phyloP scores from a whole-genome alignment of 2,113 vertebrate genomes.

The Chionodraco myersi region DNA sequence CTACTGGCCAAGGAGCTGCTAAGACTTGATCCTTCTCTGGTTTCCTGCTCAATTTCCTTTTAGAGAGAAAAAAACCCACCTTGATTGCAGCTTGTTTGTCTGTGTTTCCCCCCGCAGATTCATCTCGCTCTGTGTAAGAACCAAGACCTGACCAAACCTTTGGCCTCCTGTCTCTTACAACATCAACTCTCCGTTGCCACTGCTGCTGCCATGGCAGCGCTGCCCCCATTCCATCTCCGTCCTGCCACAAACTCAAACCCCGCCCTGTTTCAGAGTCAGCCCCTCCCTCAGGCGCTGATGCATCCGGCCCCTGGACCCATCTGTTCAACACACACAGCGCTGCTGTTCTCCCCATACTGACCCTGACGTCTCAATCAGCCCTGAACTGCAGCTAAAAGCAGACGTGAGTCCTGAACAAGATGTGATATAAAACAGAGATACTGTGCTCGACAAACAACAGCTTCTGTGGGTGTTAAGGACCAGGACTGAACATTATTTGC shows the following conservation, averaged over 20 bases:
- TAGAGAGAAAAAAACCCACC: background rate
- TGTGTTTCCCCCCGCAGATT: conserved; percentile 79
- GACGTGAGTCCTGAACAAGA: conserved; percentile 31
- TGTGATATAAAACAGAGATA: conserved; percentile 35
- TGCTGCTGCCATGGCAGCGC: conserved; percentile 83
- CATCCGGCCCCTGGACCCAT: conserved; percentile 90
- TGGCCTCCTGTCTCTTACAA: conserved; percentile 82
- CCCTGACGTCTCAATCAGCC: conserved; percentile 22
- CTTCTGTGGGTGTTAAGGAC: background rate
- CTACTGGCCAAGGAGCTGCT: background rate
- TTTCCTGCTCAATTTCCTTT: conserved; percentile 15
- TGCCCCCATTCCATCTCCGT: conserved; percentile 89
- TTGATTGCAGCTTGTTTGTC: conserved; percentile 31
- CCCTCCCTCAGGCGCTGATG: conserved; percentile 90
- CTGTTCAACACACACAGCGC: conserved; percentile 90
- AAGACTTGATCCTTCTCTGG: conserved; percentile 13
- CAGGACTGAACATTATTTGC: conserved; percentile 1
- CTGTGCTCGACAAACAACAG: conserved; percentile 12
- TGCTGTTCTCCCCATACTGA: conserved; percentile 97
- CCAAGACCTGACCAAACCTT: conserved; percentile 86
- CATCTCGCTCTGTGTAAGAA: conserved; percentile 91
- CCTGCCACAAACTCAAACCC: conserved; percentile 81
- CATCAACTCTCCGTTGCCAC: conserved; percentile 81
- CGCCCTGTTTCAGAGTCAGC: conserved; percentile 90
- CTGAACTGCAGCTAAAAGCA: conserved; percentile 18